Percentiles rank a stretch among this genome's conserved stretches.
Conservation (phyloP, 2,888 invertebrate species). For the Lasioglossum lativentre region DNA sequence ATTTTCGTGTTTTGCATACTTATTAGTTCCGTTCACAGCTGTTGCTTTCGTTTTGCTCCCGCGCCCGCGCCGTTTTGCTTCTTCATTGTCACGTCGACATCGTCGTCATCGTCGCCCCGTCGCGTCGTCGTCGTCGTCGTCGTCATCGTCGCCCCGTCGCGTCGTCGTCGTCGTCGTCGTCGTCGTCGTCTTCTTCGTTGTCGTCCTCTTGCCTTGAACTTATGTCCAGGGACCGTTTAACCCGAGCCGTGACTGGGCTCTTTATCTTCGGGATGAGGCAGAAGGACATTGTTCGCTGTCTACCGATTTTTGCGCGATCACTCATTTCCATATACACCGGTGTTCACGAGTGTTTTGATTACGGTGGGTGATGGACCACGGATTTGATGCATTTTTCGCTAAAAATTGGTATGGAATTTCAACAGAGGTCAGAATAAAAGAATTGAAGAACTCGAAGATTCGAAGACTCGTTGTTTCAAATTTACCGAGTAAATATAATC, state of each 20-base stretch:
- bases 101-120: constrained; percentile 20
- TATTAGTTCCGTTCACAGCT: constrained; percentile 37
- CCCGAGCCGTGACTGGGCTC: constrained; percentile 5
- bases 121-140: not conserved
- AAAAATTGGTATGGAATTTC: too few species aligned
- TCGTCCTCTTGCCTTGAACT: constrained; percentile 8
- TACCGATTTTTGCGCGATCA: constrained; percentile 8
- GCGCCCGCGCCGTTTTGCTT: constrained; percentile 20
- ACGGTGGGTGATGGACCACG: not conserved
- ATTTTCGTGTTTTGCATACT: constrained; percentile 50
- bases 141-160: too few species aligned
- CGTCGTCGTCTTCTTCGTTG: constrained; percentile 13
- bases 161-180: constrained; percentile 17
- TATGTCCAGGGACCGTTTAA: not conserved
- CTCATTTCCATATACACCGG: not conserved
- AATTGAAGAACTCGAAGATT: too few species aligned
- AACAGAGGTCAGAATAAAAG: not conserved
- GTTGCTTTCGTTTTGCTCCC: constrained; percentile 23
- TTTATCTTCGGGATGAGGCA: constrained; percentile 16
- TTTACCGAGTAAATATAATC: too few species aligned
- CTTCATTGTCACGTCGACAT: constrained; percentile 18
- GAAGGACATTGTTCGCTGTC: constrained; percentile 1
- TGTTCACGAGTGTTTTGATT: not conserved
- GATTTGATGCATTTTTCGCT: too few species aligned
- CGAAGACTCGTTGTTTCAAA: too few species aligned